These are phyloP conservation scores for Ligdia adustata DNA, from an alignment of 2,888 invertebrate genomes.

Conservation along the genomic window DNA sequence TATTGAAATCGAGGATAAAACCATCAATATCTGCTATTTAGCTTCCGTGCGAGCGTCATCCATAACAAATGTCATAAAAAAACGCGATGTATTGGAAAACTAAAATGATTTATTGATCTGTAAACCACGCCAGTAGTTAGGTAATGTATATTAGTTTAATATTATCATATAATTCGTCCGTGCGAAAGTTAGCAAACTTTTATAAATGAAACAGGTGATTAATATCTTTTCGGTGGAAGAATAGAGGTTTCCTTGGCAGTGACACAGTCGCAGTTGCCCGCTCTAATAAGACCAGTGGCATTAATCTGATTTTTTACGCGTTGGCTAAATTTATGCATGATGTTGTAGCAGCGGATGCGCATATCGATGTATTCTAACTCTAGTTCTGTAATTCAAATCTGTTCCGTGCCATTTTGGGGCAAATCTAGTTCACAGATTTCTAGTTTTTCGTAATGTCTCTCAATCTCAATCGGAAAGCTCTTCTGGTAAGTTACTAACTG, in stretches of 20 bases:
- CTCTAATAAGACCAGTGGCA: constrained; percentile 42
- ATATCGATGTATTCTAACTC: too few species aligned
- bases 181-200: background rate
- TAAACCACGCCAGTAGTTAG: background rate
- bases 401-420: too few species aligned
- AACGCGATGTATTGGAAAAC: constrained; percentile 19
- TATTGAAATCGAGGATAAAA: constrained; percentile 17
- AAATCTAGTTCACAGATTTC: too few species aligned
- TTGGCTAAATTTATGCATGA: constrained; percentile 36
- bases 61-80: constrained; percentile 22
- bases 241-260: constrained; percentile 47
- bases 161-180: too few species aligned
- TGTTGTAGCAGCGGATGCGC: constrained; percentile 21
- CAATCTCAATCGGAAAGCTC: too few species aligned
- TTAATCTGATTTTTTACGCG: constrained; percentile 40
- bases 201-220: constrained; percentile 36
- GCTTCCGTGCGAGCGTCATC: constrained; percentile 6
- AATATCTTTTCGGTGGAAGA: constrained; percentile 30
- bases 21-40: constrained; percentile 15
- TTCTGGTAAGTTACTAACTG: too few species aligned
- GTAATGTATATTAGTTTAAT: too few species aligned
- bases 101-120: constrained; percentile 20
- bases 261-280: constrained; percentile 38
- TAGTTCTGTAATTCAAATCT: too few species aligned
- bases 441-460: too few species aligned